Evolutionary conservation across 1,140 invertebrate species (phyloP).

Genomic region (Hesperophylax magnus): DNA sequence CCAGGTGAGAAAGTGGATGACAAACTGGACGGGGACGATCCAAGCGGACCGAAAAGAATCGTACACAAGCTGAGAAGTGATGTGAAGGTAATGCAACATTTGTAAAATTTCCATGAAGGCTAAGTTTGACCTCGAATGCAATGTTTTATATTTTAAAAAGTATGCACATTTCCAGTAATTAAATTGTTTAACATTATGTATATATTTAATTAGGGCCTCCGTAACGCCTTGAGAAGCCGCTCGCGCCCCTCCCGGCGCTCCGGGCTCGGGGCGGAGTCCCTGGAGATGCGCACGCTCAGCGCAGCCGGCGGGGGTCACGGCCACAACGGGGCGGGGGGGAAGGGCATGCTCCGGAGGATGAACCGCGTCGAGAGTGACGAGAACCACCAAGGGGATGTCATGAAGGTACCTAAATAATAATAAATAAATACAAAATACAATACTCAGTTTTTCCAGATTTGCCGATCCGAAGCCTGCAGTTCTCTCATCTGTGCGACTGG

Average conservation of each 20-base stretch:
- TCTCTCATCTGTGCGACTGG: no score
- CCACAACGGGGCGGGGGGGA: constrained; percentile 61
- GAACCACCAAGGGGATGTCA: constrained; percentile 64
- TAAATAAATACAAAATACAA: no score
- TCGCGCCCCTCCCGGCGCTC: constrained; percentile 69
- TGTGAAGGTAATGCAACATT: constrained; percentile 75
- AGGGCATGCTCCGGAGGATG: constrained; percentile 78
- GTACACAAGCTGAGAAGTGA: constrained; percentile 87
- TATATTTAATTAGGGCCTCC: constrained; percentile 64
- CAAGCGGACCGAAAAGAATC: constrained; percentile 79
- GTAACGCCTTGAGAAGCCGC: constrained; percentile 71
- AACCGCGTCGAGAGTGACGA: constrained; percentile 78
- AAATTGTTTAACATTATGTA: no score
- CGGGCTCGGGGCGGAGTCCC: constrained; percentile 72
- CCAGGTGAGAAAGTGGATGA: constrained; percentile 79
- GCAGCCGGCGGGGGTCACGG: constrained; percentile 60
- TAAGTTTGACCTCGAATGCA: no score
- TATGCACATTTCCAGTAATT: no score
- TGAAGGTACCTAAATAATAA: no score
- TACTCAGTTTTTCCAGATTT: no score
- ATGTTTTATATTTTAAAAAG: neutral
- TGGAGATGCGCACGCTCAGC: constrained; percentile 76
- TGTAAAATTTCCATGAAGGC: no score
- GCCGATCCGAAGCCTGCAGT: no score
- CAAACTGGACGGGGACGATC: constrained; percentile 75